These are phyloP conservation scores for Alosa sapidissima DNA, from an alignment of 2,797 vertebrate genomes.

Conservation along the genomic window DNA sequence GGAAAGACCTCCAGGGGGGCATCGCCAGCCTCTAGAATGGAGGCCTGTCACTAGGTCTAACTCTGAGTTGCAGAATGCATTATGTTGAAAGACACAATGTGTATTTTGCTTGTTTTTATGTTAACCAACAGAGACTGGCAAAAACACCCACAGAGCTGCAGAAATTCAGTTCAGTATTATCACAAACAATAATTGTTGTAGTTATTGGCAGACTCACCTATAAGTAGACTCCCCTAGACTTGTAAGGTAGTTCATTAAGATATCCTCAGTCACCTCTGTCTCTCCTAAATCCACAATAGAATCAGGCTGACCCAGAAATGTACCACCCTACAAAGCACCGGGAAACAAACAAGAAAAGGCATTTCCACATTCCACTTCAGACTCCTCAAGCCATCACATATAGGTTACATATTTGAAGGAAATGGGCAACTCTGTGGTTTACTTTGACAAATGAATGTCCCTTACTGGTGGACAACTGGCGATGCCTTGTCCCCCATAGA, in stretches of 20 bases:
- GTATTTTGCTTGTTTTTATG: not conserved
- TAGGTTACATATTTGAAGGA: not conserved
- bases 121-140: not conserved
- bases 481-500: constrained; percentile 91
- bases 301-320: constrained; percentile 92
- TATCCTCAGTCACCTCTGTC: constrained; percentile 95
- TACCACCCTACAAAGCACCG: constrained; percentile 81
- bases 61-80: constrained; percentile 11
- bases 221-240: constrained; percentile 89
- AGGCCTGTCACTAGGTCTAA: constrained; percentile 35
- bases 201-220: constrained; percentile 60
- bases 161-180: not conserved
- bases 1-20: not conserved
- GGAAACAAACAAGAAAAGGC: not conserved
- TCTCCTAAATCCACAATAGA: constrained; percentile 90
- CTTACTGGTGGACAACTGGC: constrained; percentile 92
- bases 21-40: constrained; percentile 33
- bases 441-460: not conserved
- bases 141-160: not conserved
- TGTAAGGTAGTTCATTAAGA: constrained; percentile 95
- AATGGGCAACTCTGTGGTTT: not conserved
- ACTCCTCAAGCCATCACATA: not conserved
- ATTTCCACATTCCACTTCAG: not conserved
- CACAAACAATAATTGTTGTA: not conserved
- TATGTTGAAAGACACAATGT: constrained; percentile 11